Conservation (phyloP, 2,888 invertebrate species). For the Lepas anatifera region DNA sequence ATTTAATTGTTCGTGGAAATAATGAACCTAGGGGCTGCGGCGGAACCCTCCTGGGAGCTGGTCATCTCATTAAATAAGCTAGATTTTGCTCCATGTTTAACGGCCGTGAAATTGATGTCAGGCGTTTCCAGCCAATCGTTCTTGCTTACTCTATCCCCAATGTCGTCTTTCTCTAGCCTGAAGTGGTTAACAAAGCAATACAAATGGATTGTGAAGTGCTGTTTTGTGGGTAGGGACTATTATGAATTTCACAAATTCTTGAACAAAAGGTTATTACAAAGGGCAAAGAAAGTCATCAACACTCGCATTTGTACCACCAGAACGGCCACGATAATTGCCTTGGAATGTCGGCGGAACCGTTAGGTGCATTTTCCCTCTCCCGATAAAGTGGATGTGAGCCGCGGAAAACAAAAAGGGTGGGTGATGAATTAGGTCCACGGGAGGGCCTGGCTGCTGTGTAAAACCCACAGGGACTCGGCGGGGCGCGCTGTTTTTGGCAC, state of each 20-base stretch:
- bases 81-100: too few species aligned
- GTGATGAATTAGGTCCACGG: neutral
- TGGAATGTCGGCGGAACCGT: too few species aligned
- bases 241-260: too few species aligned
- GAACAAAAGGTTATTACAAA: too few species aligned
- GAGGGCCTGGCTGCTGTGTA: neutral
- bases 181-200: too few species aligned
- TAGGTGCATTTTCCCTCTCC: neutral
- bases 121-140: neutral
- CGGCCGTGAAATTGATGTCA: neutral
- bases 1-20: neutral
- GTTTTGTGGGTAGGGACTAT: too few species aligned
- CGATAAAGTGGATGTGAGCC: neutral
- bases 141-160: neutral
- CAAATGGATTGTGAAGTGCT: too few species aligned
- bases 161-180: neutral
- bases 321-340: too few species aligned
- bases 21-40: neutral
- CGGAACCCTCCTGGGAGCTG: neutral
- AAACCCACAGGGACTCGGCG: neutral
- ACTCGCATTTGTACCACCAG: too few species aligned
- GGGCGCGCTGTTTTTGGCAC: constrained; percentile 1
- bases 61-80: neutral
- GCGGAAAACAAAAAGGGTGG: neutral
- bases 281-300: too few species aligned